Conservation (phyloP, 1,140 invertebrate genomes). For the Diorhabda carinulata region DNA sequence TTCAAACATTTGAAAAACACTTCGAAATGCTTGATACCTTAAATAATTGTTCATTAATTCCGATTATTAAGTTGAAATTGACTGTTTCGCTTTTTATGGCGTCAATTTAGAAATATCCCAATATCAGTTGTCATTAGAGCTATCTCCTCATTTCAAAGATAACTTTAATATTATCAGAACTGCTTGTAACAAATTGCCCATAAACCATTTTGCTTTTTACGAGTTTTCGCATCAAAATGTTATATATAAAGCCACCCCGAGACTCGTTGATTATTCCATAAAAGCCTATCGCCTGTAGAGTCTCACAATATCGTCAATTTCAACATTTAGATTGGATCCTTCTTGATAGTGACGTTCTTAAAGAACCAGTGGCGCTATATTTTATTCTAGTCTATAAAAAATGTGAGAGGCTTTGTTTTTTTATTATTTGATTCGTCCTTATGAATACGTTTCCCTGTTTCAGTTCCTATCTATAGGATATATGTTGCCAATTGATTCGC, state of each 20-base stretch:
- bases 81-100: too few relatives aligned
- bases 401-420: too few relatives aligned
- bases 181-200: conserved; percentile 9
- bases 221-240: conserved; percentile 4
- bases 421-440: too few relatives aligned
- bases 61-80: too few relatives aligned
- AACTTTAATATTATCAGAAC: conserved; percentile 3
- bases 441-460: too few relatives aligned
- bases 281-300: conserved; percentile 9
- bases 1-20: too few relatives aligned
- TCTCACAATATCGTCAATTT: conserved; percentile 7
- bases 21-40: too few relatives aligned
- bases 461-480: too few relatives aligned
- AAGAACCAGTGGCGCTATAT: neutral
- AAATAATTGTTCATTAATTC: too few relatives aligned
- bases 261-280: conserved; percentile 11
- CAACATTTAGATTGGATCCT: conserved; percentile 10
- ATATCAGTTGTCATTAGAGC: conserved; percentile 1
- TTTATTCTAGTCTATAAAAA: neutral
- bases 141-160: neutral
- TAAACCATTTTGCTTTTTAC: conserved; percentile 8
- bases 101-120: neutral
- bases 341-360: neutral
- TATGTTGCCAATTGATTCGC: too few relatives aligned
- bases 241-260: conserved; percentile 4